Percentiles rank a stretch among this genome's conserved stretches.
phyloP scores from a whole-genome alignment of 2,113 vertebrate genomes.

The Megaceryle torquata region DNA sequence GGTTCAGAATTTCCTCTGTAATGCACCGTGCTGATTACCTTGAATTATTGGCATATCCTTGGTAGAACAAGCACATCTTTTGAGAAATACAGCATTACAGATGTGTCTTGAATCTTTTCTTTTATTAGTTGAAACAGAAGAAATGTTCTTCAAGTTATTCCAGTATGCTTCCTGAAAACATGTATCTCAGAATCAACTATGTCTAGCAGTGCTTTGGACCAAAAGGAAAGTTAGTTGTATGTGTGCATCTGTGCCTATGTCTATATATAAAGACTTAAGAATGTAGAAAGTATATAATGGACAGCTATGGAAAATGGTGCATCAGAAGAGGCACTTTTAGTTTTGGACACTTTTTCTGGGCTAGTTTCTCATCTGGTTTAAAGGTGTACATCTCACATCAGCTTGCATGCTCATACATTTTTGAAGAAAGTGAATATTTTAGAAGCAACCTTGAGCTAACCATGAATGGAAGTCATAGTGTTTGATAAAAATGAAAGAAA shows the following conservation, averaged over 20 bases:
- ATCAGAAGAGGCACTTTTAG: background rate
- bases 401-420: background rate
- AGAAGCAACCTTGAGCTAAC: background rate
- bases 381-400: background rate
- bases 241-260: background rate
- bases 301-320: background rate
- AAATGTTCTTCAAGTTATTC: slow-evolving; percentile 22
- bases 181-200: background rate
- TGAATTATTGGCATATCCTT: slow-evolving; percentile 84
- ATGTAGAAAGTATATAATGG: background rate
- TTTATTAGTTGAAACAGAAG: slow-evolving; percentile 50
- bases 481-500: background rate
- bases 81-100: slow-evolving; percentile 72
- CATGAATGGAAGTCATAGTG: background rate
- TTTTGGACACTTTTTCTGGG: background rate
- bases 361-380: background rate
- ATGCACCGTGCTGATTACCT: slow-evolving; percentile 85
- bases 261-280: background rate
- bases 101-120: slow-evolving; percentile 58
- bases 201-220: background rate
- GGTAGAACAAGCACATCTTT: slow-evolving; percentile 78
- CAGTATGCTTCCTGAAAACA: background rate
- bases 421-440: background rate
- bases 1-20: slow-evolving; percentile 85
- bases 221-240: background rate